Evolutionary conservation across 2,888 invertebrate genomes (phyloP).

Genomic region (Lasius platythorax): DNA sequence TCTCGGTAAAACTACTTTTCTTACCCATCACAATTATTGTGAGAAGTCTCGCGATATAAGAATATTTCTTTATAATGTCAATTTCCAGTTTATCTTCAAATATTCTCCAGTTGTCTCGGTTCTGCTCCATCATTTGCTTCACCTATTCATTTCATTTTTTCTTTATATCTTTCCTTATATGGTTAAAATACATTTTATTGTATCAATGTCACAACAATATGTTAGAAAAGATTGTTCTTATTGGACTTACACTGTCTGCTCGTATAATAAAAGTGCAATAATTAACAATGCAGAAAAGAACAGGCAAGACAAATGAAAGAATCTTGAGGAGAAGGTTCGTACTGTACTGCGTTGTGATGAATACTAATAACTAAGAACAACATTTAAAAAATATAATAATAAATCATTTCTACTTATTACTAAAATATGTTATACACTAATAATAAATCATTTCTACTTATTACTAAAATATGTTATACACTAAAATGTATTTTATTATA

Average conservation of each 20-base stretch:
- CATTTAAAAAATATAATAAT: background rate
- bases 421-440: background rate
- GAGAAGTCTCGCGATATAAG: background rate
- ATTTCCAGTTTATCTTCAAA: conserved; percentile 19
- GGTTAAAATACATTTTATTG: background rate
- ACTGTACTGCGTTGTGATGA: background rate
- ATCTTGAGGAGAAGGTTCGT: background rate
- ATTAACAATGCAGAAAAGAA: background rate
- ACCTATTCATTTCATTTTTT: conserved; percentile 16
- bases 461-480: background rate
- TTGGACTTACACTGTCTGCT: conserved; percentile 17
- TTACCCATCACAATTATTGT: background rate
- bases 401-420: background rate
- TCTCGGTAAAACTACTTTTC: background rate
- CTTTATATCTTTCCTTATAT: background rate
- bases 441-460: background rate
- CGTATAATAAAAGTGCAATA: conserved; percentile 27
- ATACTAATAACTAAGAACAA: conserved; percentile 9
- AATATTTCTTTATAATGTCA: conserved; percentile 22
- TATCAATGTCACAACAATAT: background rate
- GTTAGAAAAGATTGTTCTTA: background rate
- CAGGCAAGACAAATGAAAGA: background rate
- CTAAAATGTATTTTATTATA: background rate
- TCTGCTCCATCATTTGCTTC: background rate
- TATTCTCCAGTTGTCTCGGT: background rate